phyloP scores from a whole-genome alignment of 1,140 invertebrate species.

The Eupristina koningsbergeri region DNA sequence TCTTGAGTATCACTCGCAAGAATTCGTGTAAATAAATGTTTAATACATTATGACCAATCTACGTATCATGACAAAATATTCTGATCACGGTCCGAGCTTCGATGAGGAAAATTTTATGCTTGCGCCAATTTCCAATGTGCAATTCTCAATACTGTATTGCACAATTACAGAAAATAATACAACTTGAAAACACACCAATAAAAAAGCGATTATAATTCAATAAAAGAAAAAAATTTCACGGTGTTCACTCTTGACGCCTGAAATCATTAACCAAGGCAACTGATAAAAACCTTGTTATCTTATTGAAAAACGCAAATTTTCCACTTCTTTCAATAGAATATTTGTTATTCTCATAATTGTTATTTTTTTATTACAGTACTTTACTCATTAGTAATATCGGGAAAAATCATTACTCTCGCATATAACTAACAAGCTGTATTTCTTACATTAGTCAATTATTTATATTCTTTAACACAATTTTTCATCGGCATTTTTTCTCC shows the following conservation, averaged over 20 bases:
- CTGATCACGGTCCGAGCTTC: not conserved
- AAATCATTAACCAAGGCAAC: no score
- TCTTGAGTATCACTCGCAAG: not conserved
- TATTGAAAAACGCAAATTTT: no score
- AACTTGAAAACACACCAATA: slow-evolving; percentile 3
- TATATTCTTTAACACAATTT: no score
- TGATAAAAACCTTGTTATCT: no score
- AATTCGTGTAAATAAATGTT: slow-evolving; percentile 1
- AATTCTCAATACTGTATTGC: not conserved
- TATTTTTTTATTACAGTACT: no score
- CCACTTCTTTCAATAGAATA: no score
- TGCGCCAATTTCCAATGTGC: not conserved
- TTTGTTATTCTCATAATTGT: no score
- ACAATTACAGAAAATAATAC: not conserved
- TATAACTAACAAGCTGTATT: no score
- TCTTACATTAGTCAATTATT: no score
- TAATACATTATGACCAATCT: not conserved
- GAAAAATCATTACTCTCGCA: no score
- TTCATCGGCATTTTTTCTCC: no score
- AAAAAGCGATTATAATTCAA: slow-evolving; percentile 3
- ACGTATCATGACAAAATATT: not conserved
- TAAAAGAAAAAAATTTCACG: slow-evolving; percentile 3
- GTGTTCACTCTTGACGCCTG: not conserved
- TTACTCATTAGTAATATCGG: no score
- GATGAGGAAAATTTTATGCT: slow-evolving; percentile 14